Conservation (phyloP, 2,797 vertebrate species). For the Cryptoprocta ferox region DNA sequence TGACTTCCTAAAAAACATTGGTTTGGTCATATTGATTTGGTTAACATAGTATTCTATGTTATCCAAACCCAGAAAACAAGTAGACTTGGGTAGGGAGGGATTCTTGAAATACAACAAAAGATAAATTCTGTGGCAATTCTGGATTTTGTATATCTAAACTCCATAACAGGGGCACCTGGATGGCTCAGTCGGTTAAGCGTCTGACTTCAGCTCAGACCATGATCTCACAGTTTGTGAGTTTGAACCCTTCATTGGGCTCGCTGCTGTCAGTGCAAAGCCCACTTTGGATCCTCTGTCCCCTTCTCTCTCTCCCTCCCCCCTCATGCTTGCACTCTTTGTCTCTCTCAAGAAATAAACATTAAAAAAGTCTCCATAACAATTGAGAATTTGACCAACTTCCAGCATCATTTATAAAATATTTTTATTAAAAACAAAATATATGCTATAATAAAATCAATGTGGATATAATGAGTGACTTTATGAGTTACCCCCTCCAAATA, state of each 20-base stretch:
- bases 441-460: not conserved
- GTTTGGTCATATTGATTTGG: not conserved
- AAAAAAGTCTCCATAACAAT: no score
- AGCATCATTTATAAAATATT: not conserved
- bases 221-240: no score
- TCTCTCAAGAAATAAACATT: no score
- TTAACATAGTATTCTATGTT: not conserved
- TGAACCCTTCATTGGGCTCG: no score
- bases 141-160: not conserved
- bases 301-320: no score
- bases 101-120: not conserved
- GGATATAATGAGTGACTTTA: not conserved
- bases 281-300: no score
- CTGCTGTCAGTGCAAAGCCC: no score
- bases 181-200: no score
- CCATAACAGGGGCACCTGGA: no score
- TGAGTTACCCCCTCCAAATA: not conserved
- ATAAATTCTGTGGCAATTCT: not conserved
- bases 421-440: not conserved
- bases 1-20: not conserved
- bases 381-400: not conserved
- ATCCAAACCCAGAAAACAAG: not conserved
- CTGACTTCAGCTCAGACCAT: no score
- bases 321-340: no score
- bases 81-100: not conserved